Evolutionary conservation across 2,797 vertebrate species (phyloP).

Genomic region (Semaprochilodus insignis): DNA sequence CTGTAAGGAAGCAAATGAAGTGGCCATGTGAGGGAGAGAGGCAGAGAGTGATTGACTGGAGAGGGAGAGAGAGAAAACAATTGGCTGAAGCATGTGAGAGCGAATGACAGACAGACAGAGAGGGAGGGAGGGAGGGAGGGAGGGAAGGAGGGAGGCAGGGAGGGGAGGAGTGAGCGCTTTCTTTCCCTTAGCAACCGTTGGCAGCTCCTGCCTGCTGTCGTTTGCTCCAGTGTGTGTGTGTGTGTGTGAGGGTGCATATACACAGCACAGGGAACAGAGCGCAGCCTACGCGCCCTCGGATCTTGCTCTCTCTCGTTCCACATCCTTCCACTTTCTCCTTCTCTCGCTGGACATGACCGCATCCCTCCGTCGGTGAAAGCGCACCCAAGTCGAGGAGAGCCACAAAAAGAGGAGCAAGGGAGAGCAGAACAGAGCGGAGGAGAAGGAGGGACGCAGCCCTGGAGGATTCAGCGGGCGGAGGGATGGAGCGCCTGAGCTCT

Average conservation of each 20-base stretch:
- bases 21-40: neutral
- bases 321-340: constrained; percentile 40
- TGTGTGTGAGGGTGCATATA: constrained; percentile 13
- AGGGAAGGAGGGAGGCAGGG: constrained; percentile 49
- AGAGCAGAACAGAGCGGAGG: neutral
- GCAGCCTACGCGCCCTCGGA: constrained; percentile 23
- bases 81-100: constrained; percentile 19
- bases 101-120: constrained; percentile 9
- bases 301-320: constrained; percentile 52
- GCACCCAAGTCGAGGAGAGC: neutral
- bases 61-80: neutral
- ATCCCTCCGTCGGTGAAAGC: constrained; percentile 60
- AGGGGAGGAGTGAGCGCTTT: constrained; percentile 70
- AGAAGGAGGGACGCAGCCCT: constrained; percentile 61
- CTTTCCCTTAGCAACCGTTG: constrained; percentile 82
- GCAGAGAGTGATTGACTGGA: neutral
- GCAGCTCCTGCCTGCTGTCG: constrained; percentile 79
- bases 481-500: constrained; percentile 95
- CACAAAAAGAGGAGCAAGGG: constrained; percentile 17
- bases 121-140: constrained; percentile 41
- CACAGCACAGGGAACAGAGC: neutral
- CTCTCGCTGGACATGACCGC: neutral
- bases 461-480: constrained; percentile 65
- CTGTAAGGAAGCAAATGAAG: neutral
- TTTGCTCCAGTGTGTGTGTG: constrained; percentile 52